Base-by-base conservation (phyloP, 2,797 vertebrate genomes). In the Nothura maculosa region DNA sequence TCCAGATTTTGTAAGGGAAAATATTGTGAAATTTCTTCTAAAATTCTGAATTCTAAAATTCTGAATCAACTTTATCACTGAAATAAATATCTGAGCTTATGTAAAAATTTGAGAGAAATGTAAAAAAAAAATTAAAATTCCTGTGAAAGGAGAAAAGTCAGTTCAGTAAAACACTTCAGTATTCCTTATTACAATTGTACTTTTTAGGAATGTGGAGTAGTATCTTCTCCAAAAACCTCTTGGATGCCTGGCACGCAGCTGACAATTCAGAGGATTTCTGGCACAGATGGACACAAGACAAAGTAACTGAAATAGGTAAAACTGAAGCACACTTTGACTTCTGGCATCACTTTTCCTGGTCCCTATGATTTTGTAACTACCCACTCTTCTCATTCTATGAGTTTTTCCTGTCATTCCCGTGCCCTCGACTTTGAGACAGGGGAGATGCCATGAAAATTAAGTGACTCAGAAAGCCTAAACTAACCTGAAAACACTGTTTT, bases 181-280 rank as follows among this genome's bases (percentile, higher is more conserved):
- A 11, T 16, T 72, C 7, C 21, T 79, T 63, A 55, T 18, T 81
- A 57, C 57, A 78, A 6, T 88, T 19, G 21, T 5, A n/a, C 20
- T 81, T 74, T 75, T 55, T 87, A 98, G 98, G 98, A 73, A 90
- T 98, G 91, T 98, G 98, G 98, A 98, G 98, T 61, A 98, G 98
- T 54, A 97, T 98, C 73, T 98, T 98, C 92, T 98, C 98, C 57
- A 95, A 98, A 92, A 98, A 98, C 74, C 96, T 98, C 43, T 97
- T 98, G 36, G 98, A 98, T 67, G 98, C 97, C 63, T 98, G 98
- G 98, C 98, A 98, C 0, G 91, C 97, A 61, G 97, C 97, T 73
- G 97, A 97, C 28, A 97, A 95, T 73, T 97, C 98, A 6, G 97
- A 98, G 34, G 98, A 98, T 76, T 98, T 98, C 93, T 98, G 98